Base-by-base conservation (phyloP, 2,113 vertebrate species). In the Cyprinodon variegatus region DNA sequence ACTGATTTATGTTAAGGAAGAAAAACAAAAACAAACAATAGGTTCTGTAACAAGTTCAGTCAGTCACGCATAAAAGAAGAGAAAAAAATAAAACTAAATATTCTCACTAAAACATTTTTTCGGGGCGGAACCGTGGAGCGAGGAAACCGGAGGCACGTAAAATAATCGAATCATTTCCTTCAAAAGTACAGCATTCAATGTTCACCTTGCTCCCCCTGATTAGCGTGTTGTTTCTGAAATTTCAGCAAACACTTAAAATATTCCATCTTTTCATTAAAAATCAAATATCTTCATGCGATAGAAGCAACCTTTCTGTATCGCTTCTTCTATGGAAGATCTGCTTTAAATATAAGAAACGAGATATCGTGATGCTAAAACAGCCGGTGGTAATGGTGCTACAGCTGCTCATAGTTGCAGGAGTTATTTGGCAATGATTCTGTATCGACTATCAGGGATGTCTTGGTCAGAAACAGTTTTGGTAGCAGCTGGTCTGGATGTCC, bases 371-470 rank as follows among this genome's bases (percentile, higher is more conserved):
- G 50, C 17, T 57, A 57, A n/a, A n/a, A 8, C 9, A 8, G 17
- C 50, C 50, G 20, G 50, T 20, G n/a, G 17, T 53, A 11, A 77
- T 65, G 74, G 88, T 80, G 83, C 74, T 71, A 20, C 2, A 20
- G 65, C 61, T 59, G 57, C 22, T 75, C 70, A 46, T 29, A 69
- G 68, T 73, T 72, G 78, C 71, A 71, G 13, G 39, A 83, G 65
- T 75, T 61, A 81, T 90, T 92, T 91, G 89, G 87, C 86, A 84
- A 73, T 61, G 38, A 9, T 69, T 1, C 2, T 70, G 74, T 20
- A 71, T 79, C 15, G 64, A 22, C 2, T 66, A 22, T 63, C 65
- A 78, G 61, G 14, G 63, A 66, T 61, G 59, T 59, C 45, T 41
- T 48, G 38, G 37, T 74, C 45, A 79, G 67, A 79, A 72, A 11